Percentiles rank a stretch among this genome's conserved stretches.
Evolutionary conservation across 2,113 vertebrate species (phyloP).

Genomic region (Albula glossodonta): DNA sequence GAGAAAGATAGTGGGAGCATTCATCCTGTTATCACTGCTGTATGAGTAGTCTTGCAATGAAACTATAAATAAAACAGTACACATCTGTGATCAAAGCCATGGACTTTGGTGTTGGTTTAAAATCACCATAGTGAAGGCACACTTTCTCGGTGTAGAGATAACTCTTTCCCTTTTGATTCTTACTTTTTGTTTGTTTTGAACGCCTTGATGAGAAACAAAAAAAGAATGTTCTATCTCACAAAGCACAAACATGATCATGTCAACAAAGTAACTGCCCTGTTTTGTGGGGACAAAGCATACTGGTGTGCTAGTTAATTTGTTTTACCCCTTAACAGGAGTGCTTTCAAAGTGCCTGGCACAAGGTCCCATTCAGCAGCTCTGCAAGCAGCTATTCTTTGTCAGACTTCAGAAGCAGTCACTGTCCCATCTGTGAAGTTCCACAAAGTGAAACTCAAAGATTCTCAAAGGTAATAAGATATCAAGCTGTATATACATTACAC

Average conservation of each 20-base stretch:
- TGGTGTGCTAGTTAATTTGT: background rate
- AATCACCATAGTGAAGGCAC: background rate
- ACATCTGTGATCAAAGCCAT: slow-evolving; percentile 1
- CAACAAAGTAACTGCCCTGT: background rate
- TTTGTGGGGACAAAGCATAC: background rate
- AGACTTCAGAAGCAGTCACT: background rate
- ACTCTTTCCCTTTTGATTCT: background rate
- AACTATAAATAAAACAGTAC: slow-evolving; percentile 63
- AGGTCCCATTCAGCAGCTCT: background rate
- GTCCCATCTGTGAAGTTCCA: background rate
- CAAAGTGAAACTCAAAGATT: background rate
- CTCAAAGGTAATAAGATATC: background rate
- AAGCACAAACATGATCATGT: background rate
- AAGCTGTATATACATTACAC: background rate
- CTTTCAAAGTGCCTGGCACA: slow-evolving; percentile 2
- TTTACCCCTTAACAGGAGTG: background rate
- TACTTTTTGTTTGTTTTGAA: background rate
- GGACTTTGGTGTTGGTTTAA: background rate
- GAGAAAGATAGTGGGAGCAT: slow-evolving; percentile 46
- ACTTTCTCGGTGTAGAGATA: background rate
- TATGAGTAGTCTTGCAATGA: slow-evolving; percentile 61
- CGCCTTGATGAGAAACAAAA: background rate
- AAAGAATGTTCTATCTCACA: background rate
- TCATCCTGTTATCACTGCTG: slow-evolving; percentile 19
- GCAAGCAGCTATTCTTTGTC: background rate